Conservation (phyloP, 1,140 invertebrate genomes). For the Spodoptera litura region DNA sequence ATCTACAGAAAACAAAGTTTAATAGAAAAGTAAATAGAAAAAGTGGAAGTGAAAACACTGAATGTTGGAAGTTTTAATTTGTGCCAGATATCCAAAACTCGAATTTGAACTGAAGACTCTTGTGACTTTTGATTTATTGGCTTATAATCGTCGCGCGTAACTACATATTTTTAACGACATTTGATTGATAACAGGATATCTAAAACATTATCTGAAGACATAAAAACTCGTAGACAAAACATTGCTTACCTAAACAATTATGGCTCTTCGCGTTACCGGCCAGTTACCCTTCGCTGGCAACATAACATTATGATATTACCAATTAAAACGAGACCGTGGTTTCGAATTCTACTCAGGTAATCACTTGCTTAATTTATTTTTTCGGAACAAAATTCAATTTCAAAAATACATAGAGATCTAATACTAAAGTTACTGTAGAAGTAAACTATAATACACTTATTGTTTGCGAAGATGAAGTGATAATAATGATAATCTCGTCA, state of each 20-base stretch:
- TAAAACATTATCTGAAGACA: neutral
- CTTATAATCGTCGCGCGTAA: slow-evolving; percentile 29
- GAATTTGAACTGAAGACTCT: slow-evolving; percentile 49
- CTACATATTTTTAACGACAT: neutral
- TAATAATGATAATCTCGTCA: slow-evolving; percentile 19
- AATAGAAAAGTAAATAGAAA: slow-evolving; percentile 84
- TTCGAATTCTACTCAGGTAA: too few species aligned
- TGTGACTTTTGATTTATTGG: slow-evolving; percentile 51
- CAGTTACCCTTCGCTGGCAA: too few species aligned
- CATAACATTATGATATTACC: too few species aligned
- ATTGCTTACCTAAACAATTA: too few species aligned
- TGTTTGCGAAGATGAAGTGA: neutral
- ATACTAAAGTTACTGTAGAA: neutral
- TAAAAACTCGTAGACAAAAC: too few species aligned
- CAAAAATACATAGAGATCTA: neutral
- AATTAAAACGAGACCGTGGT: too few species aligned
- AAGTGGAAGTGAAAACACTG: slow-evolving; percentile 74
- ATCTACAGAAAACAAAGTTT: slow-evolving; percentile 79
- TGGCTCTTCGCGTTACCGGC: too few species aligned
- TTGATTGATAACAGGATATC: neutral
- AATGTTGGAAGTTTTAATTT: slow-evolving; percentile 76
- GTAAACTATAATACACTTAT: neutral
- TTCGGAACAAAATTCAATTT: too few species aligned
- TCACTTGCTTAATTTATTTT: too few species aligned
- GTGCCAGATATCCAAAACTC: slow-evolving; percentile 58